A percentile compares a stretch with the other conserved stretches of the same genome.
Evolutionary conservation across 2,113 vertebrate species (phyloP).

Genomic region (Raja brachyura): DNA sequence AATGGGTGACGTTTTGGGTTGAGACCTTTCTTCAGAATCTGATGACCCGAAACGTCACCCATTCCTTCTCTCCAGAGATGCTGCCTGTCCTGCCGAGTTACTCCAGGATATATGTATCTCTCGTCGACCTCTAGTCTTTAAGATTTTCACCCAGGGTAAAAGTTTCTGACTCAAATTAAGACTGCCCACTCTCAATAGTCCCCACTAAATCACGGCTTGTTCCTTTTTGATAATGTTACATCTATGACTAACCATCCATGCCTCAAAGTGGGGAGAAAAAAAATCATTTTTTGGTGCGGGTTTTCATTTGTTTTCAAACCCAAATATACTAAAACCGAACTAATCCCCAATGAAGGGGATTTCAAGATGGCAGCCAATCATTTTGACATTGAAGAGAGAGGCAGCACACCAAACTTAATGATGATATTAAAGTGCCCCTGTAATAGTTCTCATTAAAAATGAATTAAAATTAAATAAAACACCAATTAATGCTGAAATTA

Average conservation of each 20-base stretch:
- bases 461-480: constrained; percentile 33
- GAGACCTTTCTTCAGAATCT: too few relatives aligned
- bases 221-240: not conserved
- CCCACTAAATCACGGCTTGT: too few relatives aligned
- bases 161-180: too few relatives aligned
- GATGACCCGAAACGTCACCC: too few relatives aligned
- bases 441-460: constrained; percentile 23
- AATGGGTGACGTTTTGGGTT: too few relatives aligned
- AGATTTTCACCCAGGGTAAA: too few relatives aligned
- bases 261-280: not conserved
- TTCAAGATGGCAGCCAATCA: constrained; percentile 8
- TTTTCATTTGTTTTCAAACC: not conserved
- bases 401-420: not conserved
- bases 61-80: too few relatives aligned
- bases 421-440: not conserved
- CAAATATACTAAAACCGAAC: not conserved
- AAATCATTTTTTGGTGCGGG: not conserved
- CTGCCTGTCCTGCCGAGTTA: too few relatives aligned
- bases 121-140: too few relatives aligned
- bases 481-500: constrained; percentile 16
- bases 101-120: too few relatives aligned
- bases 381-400: not conserved
- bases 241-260: not conserved
- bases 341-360: not conserved
- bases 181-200: not conserved